These are phyloP conservation scores for Allobates femoralis DNA, from an alignment of 2,797 vertebrate genomes.

Conservation along the genomic window DNA sequence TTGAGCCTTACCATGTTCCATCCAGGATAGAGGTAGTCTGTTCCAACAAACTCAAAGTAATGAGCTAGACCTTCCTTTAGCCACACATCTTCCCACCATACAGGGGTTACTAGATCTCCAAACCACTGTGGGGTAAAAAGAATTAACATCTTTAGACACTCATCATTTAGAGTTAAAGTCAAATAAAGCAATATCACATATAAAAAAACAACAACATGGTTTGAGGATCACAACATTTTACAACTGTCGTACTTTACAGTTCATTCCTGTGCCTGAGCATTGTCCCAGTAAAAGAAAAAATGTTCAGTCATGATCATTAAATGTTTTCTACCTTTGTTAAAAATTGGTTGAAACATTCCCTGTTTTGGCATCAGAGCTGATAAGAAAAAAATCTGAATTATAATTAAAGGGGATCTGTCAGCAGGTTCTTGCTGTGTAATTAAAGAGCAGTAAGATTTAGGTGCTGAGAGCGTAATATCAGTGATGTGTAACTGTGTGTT, in stretches of 20 bases:
- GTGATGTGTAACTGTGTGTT: no score
- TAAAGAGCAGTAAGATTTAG: no score
- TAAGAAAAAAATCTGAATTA: neutral
- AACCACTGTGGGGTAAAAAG: constrained; percentile 85
- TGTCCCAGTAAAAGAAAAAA: neutral
- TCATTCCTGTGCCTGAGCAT: neutral
- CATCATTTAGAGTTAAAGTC: neutral
- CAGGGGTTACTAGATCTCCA: constrained; percentile 94
- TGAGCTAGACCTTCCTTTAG: constrained; percentile 97
- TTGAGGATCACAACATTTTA: neutral
- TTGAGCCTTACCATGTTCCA: constrained; percentile 91
- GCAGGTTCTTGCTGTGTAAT: neutral
- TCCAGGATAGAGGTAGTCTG: constrained; percentile 96
- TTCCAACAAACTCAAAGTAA: constrained; percentile 96
- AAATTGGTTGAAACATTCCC: neutral
- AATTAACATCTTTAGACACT: no score
- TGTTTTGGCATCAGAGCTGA: neutral
- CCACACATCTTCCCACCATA: constrained; percentile 99
- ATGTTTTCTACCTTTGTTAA: neutral
- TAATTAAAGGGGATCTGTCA: neutral
- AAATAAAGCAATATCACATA: neutral
- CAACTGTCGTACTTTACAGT: neutral
- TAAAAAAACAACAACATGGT: neutral
- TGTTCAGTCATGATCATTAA: neutral
- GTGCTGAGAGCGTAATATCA: no score